phyloP scores from a whole-genome alignment of 2,888 invertebrate genomes.

The Allacma fusca region DNA sequence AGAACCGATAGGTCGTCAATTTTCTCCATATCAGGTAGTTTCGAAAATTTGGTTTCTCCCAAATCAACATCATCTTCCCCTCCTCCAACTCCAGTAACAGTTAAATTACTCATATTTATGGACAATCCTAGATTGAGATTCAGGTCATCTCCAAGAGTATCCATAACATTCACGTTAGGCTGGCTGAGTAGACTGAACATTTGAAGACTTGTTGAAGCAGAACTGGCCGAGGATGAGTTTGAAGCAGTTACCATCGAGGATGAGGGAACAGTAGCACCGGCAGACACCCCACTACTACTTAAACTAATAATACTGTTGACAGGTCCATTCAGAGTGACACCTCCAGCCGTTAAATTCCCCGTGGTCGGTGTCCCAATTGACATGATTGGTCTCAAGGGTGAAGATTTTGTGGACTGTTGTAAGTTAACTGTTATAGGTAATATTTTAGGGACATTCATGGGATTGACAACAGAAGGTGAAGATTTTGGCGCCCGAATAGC shows the following conservation, averaged over 20 bases:
- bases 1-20: conserved; percentile 55
- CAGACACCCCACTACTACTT: conserved; percentile 7
- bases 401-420: conserved; percentile 1
- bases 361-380: not conserved
- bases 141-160: conserved; percentile 41
- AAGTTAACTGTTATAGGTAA: conserved; percentile 34
- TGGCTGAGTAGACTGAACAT: conserved; percentile 42
- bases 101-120: conserved; percentile 44
- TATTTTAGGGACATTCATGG: conserved; percentile 28
- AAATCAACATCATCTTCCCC: conserved; percentile 66
- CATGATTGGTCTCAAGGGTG: not conserved
- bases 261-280: not conserved
- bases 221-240: not conserved
- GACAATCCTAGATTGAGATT: conserved; percentile 50
- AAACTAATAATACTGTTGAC: conserved; percentile 30
- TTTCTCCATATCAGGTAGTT: conserved; percentile 57
- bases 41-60: conserved; percentile 59
- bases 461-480: conserved; percentile 19
- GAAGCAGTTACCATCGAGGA: not conserved
- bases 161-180: conserved; percentile 29
- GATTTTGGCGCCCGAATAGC: conserved; percentile 22
- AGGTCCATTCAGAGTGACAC: conserved; percentile 27
- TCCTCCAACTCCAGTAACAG: conserved; percentile 63
- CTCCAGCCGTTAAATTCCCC: not conserved
- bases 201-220: conserved; percentile 32